phyloP scores from a whole-genome alignment of 2,888 invertebrate species.

The Cataglyphis rosenhaueri region DNA sequence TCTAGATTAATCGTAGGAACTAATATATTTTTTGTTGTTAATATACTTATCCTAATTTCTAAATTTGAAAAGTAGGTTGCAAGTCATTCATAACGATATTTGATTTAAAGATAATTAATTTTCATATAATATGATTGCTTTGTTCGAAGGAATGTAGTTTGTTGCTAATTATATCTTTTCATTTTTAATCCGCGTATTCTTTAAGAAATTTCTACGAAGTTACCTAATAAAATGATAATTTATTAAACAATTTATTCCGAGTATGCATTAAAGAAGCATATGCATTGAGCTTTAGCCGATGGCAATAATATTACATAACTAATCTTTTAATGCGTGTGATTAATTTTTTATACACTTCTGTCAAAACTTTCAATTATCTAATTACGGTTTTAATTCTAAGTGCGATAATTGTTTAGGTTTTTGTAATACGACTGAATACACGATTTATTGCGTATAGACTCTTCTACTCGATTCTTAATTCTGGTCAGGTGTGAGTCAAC shows the following conservation, averaged over 20 bases:
- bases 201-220: neutral
- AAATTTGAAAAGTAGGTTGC: neutral
- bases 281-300: neutral
- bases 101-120: neutral
- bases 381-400: neutral
- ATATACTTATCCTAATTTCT: neutral
- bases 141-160: neutral
- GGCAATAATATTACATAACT: neutral
- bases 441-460: neutral
- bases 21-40: neutral
- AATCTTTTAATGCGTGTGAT: neutral
- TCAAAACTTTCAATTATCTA: neutral
- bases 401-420: neutral
- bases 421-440: neutral
- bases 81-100: neutral
- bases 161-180: neutral
- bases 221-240: neutral
- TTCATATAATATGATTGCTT: neutral
- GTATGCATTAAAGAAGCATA: neutral
- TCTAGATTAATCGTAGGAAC: neutral
- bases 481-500: neutral
- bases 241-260: neutral
- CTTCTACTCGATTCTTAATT: slow-evolving; percentile 27
- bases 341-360: neutral
- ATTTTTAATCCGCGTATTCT: neutral